Percentiles rank a stretch among this genome's conserved stretches.
Evolutionary conservation across 2,797 vertebrate genomes (phyloP).

Genomic region (Neosalanx taihuensis): DNA sequence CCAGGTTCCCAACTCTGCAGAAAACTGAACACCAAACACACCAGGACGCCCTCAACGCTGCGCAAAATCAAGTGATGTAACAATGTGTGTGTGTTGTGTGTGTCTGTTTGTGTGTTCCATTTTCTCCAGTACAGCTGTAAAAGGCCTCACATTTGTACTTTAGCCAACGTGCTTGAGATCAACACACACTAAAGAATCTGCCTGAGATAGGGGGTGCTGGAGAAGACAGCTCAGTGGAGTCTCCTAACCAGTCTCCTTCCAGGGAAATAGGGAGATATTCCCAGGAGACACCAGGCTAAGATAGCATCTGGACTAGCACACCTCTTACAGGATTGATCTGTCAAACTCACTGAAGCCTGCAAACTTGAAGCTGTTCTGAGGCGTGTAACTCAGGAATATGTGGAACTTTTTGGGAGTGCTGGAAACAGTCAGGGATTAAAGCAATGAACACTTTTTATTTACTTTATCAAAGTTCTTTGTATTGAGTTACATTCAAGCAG

Average conservation of each 20-base stretch:
- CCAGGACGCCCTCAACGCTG: too few species aligned
- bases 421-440: not conserved
- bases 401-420: not conserved
- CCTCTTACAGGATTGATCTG: conserved; percentile 27
- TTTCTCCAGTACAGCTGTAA: not conserved
- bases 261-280: not conserved
- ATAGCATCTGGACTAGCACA: conserved; percentile 23
- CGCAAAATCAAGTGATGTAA: too few species aligned
- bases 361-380: not conserved
- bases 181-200: conserved; percentile 4
- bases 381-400: too few species aligned
- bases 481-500: too few species aligned
- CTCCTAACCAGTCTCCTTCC: not conserved
- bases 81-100: too few species aligned
- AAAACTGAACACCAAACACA: too few species aligned
- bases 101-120: too few species aligned
- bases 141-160: not conserved
- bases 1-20: not conserved
- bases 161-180: conserved; percentile 6
- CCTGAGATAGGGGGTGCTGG: not conserved
- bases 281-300: conserved; percentile 5
- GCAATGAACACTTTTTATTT: not conserved
- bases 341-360: conserved; percentile 8
- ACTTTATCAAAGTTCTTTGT: not conserved
- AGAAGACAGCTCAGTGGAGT: not conserved